phyloP scores from a whole-genome alignment of 2,888 invertebrate species.

The Acrobasis suavella region DNA sequence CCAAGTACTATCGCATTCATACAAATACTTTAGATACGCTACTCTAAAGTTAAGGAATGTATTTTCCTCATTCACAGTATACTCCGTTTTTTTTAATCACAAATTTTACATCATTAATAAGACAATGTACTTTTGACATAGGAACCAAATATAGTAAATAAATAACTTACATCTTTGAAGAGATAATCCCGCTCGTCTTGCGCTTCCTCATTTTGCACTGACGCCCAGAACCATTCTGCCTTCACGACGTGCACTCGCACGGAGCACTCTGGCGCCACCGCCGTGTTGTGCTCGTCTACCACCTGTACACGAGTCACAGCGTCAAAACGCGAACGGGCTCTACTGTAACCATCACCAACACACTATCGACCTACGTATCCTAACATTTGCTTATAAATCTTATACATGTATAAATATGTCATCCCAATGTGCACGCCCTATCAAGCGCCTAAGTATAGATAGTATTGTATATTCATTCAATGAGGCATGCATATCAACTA shows the following conservation, averaged over 20 bases:
- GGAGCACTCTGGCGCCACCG: slow-evolving; percentile 87
- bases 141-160: not conserved
- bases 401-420: slow-evolving; percentile 31
- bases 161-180: slow-evolving; percentile 89
- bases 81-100: not conserved
- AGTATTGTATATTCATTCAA: slow-evolving; percentile 39
- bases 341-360: slow-evolving; percentile 27
- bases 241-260: slow-evolving; percentile 90
- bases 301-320: slow-evolving; percentile 80
- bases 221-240: slow-evolving; percentile 99
- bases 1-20: slow-evolving; percentile 58
- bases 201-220: slow-evolving; percentile 96
- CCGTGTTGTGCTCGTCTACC: slow-evolving; percentile 90
- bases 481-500: slow-evolving; percentile 57
- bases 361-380: slow-evolving; percentile 15
- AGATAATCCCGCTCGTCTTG: slow-evolving; percentile 95
- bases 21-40: too few relatives aligned
- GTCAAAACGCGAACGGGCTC: slow-evolving; percentile 1
- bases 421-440: slow-evolving; percentile 45
- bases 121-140: too few relatives aligned
- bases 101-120: too few relatives aligned
- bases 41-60: slow-evolving; percentile 39
- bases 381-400: slow-evolving; percentile 26
- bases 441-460: slow-evolving; percentile 48
- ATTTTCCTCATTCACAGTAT: slow-evolving; percentile 46